Percentiles rank a stretch among this genome's conserved stretches.
phyloP scores from a whole-genome alignment of 2,888 invertebrate species.

The Branchellion lobata region DNA sequence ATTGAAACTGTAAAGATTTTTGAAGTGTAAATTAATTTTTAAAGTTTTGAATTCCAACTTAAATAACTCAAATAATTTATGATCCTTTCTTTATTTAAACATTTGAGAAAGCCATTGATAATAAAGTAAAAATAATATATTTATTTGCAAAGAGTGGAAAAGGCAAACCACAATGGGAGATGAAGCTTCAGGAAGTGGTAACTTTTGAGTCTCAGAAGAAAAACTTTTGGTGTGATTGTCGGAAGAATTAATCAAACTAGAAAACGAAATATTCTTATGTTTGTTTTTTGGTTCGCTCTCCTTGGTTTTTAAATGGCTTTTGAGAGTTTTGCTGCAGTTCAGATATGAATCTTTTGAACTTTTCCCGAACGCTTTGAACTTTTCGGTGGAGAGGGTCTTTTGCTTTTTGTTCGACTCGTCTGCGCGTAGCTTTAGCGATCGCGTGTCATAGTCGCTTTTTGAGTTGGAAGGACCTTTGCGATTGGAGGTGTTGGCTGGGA shows the following conservation, averaged over 20 bases:
- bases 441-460: constrained; percentile 30
- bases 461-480: constrained; percentile 5
- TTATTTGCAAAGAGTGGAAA: too few species aligned
- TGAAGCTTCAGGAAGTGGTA: too few species aligned
- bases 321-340: neutral
- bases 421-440: constrained; percentile 27
- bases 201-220: too few species aligned
- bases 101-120: too few species aligned
- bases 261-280: neutral
- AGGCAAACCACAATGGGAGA: too few species aligned
- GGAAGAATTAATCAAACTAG: neutral
- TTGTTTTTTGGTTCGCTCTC: neutral
- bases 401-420: neutral
- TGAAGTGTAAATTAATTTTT: too few species aligned
- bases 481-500: neutral
- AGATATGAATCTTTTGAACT: neutral
- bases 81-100: too few species aligned
- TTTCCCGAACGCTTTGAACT: constrained; percentile 2
- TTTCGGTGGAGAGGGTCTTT: neutral
- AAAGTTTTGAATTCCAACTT: too few species aligned
- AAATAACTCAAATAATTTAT: too few species aligned
- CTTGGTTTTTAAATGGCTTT: neutral
- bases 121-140: too few species aligned
- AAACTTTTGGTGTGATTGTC: too few species aligned
- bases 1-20: too few species aligned